Evolutionary conservation across 2,113 vertebrate species (phyloP).

Genomic region (Chinchilla lanigera): DNA sequence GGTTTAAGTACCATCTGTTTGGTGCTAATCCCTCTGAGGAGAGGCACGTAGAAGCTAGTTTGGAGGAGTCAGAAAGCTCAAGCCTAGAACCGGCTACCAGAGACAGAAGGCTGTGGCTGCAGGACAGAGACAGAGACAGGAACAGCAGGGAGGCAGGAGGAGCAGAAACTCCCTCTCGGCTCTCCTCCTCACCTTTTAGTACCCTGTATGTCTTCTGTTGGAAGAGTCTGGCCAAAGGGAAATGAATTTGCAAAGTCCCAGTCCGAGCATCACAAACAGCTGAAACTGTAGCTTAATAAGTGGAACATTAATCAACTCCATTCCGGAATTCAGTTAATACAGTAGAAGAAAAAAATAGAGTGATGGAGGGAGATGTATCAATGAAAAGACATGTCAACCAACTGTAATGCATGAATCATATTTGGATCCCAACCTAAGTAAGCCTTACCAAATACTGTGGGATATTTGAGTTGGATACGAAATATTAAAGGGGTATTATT

Average conservation of each 20-base stretch:
- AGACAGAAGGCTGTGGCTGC: not conserved
- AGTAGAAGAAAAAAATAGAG: not conserved
- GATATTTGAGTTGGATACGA: not conserved
- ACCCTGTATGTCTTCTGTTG: not conserved
- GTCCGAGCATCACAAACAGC: not conserved
- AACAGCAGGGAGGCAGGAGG: not conserved
- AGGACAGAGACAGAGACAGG: not conserved
- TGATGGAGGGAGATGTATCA: not conserved
- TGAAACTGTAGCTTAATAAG: not conserved
- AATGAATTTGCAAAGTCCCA: not conserved
- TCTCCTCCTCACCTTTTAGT: not conserved
- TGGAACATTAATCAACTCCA: too few species aligned
- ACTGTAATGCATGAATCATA: not conserved
- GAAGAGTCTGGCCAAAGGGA: not conserved
- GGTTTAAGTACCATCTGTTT: not conserved
- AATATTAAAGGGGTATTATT: not conserved
- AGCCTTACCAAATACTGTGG: not conserved
- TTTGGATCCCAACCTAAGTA: not conserved
- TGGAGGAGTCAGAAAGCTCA: not conserved
- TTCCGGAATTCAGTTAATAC: not conserved
- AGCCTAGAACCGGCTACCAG: not conserved
- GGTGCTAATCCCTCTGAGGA: not conserved
- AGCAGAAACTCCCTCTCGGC: not conserved
- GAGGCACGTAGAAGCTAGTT: not conserved
- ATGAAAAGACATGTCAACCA: not conserved